Evolutionary conservation across 2,888 invertebrate species (phyloP).

Genomic region (Chrysina gloriosa): DNA sequence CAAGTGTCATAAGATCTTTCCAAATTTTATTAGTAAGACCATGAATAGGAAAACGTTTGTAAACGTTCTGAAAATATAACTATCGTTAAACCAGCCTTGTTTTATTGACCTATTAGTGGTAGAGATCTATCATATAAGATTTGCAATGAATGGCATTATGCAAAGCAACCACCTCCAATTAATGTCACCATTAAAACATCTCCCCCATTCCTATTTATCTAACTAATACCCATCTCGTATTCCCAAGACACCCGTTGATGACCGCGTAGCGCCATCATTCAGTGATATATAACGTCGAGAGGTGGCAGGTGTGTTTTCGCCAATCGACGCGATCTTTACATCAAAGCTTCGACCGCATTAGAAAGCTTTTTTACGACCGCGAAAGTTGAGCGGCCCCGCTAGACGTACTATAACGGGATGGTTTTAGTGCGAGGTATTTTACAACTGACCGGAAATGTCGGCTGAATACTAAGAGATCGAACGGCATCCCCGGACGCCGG

Average conservation of each 20-base stretch:
- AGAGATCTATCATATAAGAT: too few species aligned
- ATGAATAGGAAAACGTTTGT: too few species aligned
- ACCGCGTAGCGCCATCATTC: background rate
- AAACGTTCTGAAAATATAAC: too few species aligned
- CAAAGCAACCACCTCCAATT: too few species aligned
- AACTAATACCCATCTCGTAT: too few species aligned
- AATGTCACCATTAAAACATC: too few species aligned
- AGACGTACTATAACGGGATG: constrained; percentile 23
- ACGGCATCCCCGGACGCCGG: background rate
- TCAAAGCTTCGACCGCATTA: constrained; percentile 58
- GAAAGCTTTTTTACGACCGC: constrained; percentile 54
- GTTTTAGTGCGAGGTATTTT: constrained; percentile 33
- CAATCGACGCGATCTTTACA: constrained; percentile 47
- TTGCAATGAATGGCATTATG: too few species aligned
- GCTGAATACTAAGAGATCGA: constrained; percentile 23
- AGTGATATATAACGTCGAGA: constrained; percentile 2
- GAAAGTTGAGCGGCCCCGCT: background rate
- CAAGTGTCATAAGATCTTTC: too few species aligned
- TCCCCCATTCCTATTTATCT: too few species aligned
- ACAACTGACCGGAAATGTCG: constrained; percentile 17
- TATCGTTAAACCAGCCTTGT: too few species aligned
- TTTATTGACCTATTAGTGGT: too few species aligned
- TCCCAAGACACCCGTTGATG: background rate
- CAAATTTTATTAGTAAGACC: too few species aligned
- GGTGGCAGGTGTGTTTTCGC: constrained; percentile 5